Conservation (phyloP, 2,888 invertebrate genomes). For the Rotaria sp. region DNA sequence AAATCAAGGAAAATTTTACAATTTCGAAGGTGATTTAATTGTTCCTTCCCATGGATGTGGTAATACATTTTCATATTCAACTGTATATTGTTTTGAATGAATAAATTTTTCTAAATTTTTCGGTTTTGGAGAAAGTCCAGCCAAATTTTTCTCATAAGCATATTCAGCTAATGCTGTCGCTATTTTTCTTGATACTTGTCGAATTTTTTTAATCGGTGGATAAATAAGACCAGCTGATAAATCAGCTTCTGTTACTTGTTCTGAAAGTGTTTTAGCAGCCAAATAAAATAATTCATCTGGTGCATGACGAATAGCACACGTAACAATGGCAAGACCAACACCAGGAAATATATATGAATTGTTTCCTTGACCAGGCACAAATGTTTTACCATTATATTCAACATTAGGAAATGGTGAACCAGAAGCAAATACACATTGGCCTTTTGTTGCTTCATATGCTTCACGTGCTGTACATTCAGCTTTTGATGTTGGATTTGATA, state of each 20-base stretch:
- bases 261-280: slow-evolving; percentile 74
- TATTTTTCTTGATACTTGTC: slow-evolving; percentile 77
- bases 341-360: slow-evolving; percentile 67
- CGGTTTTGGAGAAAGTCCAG: slow-evolving; percentile 59
- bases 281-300: slow-evolving; percentile 84
- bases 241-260: slow-evolving; percentile 72
- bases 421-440: slow-evolving; percentile 70
- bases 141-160: slow-evolving; percentile 63
- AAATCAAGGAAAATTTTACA: background rate
- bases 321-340: slow-evolving; percentile 79
- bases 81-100: slow-evolving; percentile 1
- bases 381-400: slow-evolving; percentile 67
- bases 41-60: background rate
- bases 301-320: slow-evolving; percentile 85
- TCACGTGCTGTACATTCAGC: slow-evolving; percentile 99
- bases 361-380: slow-evolving; percentile 80
- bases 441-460: slow-evolving; percentile 75
- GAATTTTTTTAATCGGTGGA: slow-evolving; percentile 76
- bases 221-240: slow-evolving; percentile 78
- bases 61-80: background rate
- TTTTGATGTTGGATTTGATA: slow-evolving; percentile 94
- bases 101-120: slow-evolving; percentile 59
- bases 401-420: slow-evolving; percentile 91
- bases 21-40: background rate
- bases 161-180: slow-evolving; percentile 73